Evolutionary conservation across 2,797 vertebrate genomes (phyloP), one percentile per base, ranked within the genome.

Genomic region (Tragopan temminckii): DNA sequence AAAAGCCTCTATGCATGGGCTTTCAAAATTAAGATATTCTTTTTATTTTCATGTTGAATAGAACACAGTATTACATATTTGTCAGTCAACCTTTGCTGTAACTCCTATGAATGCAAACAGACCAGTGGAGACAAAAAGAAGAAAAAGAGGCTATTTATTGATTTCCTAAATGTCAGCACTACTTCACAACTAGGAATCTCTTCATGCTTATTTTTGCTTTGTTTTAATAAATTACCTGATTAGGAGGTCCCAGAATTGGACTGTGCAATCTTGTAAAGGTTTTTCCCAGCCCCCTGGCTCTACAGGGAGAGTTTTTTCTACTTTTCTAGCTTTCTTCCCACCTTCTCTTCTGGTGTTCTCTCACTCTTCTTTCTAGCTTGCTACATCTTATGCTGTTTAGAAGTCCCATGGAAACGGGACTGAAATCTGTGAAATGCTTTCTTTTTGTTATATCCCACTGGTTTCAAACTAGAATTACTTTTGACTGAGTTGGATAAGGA

Each of bases 401-500:
- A 81, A 86, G 45, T 94, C 91, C 83, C 84, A 72, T 4, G 74
- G 87, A 94, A 92, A 83, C 0, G 1, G 52, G 78, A 76, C 17
- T 62, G 62, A 61, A 88, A 85, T 90, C 91, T 91, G 81, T 75
- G 84, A 94, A 97, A 96, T 43, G 71, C 55, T 90, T 94, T 74
- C 66, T 87, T 82, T 96, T 95, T 89, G 85, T 94, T 91, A 93
- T 36, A 74, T 16, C 35, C 80, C 83, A 75, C 89, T 81, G 88
- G 77, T 85, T 93, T 87, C 83, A 81, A 71, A 84, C 84, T 80
- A 89, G 94, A 91, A 94, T 93, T 90, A 95, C 68, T 96, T 89
- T 82, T 92, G 79, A 77, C 81, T 71, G 91, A 93, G 36, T 81
- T 83, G 89, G 89, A 95, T 94, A 96, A 96, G 79, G 93, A 90